Percentiles rank a stretch among this genome's conserved stretches.
Evolutionary conservation across 1,140 invertebrate genomes (phyloP).

Genomic region (Carcinoscorpius rotundicauda): DNA sequence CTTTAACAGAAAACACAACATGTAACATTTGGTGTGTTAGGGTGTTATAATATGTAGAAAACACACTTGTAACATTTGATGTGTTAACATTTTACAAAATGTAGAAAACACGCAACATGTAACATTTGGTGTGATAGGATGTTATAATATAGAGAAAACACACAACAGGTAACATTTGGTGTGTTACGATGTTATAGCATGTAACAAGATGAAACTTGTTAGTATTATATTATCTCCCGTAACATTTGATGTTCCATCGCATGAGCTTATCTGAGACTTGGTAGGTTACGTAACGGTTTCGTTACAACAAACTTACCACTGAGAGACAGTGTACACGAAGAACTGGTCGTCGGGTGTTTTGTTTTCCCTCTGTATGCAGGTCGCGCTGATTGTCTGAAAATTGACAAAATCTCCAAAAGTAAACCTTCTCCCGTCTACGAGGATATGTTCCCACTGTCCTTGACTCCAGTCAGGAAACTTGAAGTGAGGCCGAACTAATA

Average conservation of each 20-base stretch:
- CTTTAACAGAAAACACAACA: conserved; percentile 28
- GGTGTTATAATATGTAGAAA: no score
- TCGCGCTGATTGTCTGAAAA: conserved; percentile 49
- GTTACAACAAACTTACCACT: conserved; percentile 40
- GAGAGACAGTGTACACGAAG: conserved; percentile 39
- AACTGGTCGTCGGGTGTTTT: conserved; percentile 34
- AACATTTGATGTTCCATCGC: background rate
- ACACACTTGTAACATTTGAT: no score
- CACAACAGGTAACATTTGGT: no score
- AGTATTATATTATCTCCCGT: no score
- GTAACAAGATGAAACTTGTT: no score
- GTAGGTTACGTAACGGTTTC: background rate
- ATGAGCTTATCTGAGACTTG: background rate
- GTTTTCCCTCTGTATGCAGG: conserved; percentile 35
- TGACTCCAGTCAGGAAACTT: conserved; percentile 52
- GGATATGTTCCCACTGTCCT: conserved; percentile 45
- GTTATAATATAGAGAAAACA: no score
- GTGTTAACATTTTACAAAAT: no score
- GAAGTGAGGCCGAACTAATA: conserved; percentile 23
- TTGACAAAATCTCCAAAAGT: conserved; percentile 46
- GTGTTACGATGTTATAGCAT: no score
- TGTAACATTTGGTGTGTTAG: no score
- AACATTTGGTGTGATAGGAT: no score
- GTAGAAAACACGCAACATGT: no score
- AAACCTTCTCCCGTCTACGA: conserved; percentile 47